phyloP scores from a whole-genome alignment of 2,797 vertebrate species.

The Nyctibius grandis region DNA sequence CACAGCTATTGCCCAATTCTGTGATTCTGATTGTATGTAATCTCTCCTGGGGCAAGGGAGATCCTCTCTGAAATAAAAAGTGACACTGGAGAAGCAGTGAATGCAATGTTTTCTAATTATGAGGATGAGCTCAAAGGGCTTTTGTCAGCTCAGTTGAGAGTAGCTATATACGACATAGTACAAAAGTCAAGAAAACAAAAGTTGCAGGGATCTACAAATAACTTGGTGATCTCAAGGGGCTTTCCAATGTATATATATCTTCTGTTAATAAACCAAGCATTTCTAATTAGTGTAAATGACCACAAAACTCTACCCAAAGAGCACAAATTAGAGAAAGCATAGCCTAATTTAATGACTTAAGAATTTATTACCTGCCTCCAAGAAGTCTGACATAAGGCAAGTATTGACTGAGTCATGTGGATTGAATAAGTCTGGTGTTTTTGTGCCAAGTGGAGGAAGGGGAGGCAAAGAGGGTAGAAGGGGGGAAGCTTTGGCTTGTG shows the following conservation, averaged over 20 bases:
- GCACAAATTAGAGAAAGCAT: slow-evolving; percentile 40
- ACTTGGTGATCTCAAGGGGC: background rate
- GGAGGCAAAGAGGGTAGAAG: background rate
- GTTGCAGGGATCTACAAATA: background rate
- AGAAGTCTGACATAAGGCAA: background rate
- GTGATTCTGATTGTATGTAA: background rate
- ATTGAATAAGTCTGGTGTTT: background rate
- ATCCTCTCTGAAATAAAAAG: background rate
- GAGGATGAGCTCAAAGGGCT: background rate
- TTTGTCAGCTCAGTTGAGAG: background rate
- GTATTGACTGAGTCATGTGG: slow-evolving; percentile 17
- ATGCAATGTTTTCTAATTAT: background rate
- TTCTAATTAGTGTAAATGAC: slow-evolving; percentile 45
- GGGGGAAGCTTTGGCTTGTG: background rate
- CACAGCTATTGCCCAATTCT: accelerated
- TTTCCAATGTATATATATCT: background rate
- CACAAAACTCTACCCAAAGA: slow-evolving; percentile 28
- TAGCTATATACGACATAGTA: background rate
- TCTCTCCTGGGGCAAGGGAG: background rate
- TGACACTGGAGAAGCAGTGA: background rate
- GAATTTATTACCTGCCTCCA: slow-evolving; percentile 51
- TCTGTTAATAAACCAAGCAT: slow-evolving; percentile 8
- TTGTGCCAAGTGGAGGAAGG: slow-evolving; percentile 16
- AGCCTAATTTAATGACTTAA: slow-evolving; percentile 50
- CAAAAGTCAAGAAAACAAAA: background rate